These are phyloP conservation scores for Melanitta fusca DNA, from an alignment of 2,797 vertebrate species.

Conservation along the genomic window DNA sequence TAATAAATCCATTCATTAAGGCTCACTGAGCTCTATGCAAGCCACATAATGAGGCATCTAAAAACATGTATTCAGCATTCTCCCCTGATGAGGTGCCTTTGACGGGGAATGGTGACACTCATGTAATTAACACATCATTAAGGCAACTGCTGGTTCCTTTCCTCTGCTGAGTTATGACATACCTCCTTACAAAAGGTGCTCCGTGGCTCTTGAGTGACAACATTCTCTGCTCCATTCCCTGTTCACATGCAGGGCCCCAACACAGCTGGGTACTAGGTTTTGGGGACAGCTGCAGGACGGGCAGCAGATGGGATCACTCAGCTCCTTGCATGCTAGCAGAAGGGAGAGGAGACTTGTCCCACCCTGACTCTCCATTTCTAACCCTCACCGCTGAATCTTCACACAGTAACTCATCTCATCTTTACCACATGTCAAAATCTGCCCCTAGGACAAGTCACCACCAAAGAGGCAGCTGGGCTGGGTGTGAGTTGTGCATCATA, in stretches of 20 bases:
- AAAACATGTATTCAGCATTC: not conserved
- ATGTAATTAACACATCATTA: not conserved
- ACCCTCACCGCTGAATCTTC: not conserved
- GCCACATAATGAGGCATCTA: not conserved
- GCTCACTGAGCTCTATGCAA: not conserved
- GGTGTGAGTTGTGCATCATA: not conserved
- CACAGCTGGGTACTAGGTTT: not conserved
- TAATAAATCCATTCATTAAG: not conserved
- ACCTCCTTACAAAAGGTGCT: not conserved
- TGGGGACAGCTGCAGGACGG: not conserved
- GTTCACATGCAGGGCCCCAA: not conserved
- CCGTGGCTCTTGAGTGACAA: not conserved
- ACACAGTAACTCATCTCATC: not conserved
- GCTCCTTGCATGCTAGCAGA: not conserved
- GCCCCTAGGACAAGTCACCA: not conserved
- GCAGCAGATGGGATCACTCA: not conserved
- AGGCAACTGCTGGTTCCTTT: not conserved
- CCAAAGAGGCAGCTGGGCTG: not conserved
- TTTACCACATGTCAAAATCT: not conserved
- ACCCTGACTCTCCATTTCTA: not conserved
- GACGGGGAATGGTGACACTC: not conserved
- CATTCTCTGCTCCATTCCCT: not conserved
- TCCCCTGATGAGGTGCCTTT: not conserved
- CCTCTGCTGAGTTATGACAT: not conserved
- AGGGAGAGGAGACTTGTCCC: not conserved